Percentiles rank a stretch among this genome's conserved stretches.
These are phyloP conservation scores for Platyscapa corneri DNA, from an alignment of 1,140 invertebrate genomes.

Conservation along the genomic window DNA sequence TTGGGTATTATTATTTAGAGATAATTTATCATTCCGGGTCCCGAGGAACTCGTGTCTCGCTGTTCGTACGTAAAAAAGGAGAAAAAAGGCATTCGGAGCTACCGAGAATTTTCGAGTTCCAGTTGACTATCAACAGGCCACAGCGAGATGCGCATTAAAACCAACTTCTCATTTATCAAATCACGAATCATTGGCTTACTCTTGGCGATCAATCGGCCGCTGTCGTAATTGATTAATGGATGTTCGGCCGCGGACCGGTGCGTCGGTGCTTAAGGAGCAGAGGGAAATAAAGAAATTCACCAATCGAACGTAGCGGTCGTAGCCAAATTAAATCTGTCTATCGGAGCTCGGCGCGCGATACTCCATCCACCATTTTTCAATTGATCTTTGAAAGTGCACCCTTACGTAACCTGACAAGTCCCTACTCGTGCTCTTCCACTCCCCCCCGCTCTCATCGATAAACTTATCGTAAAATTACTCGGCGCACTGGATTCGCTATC, in stretches of 20 bases:
- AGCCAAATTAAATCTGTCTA: conserved; percentile 48
- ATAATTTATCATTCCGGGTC: conserved; percentile 19
- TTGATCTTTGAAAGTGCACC: conserved; percentile 52
- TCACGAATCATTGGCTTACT: conserved; percentile 49
- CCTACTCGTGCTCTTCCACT: not conserved
- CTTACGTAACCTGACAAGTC: conserved; percentile 38
- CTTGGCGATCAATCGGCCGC: conserved; percentile 48
- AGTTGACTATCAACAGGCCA: not conserved
- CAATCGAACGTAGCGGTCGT: not conserved
- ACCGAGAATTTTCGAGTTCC: not conserved
- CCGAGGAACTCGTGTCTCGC: conserved; percentile 11
- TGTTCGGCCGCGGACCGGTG: not conserved
- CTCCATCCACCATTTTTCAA: conserved; percentile 41
- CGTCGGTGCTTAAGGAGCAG: not conserved
- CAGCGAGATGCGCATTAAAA: conserved; percentile 5
- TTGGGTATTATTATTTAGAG: not conserved
- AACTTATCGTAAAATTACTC: conserved; percentile 51
- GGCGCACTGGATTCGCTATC: conserved; percentile 32
- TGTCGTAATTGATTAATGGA: conserved; percentile 50
- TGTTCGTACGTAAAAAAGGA: not conserved
- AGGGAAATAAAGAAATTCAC: conserved; percentile 28
- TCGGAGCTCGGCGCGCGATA: not conserved
- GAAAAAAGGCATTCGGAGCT: conserved; percentile 19
- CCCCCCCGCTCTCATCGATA: conserved; percentile 8
- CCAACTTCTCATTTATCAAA: conserved; percentile 49